Conservation (phyloP, 2,888 invertebrate genomes). For the Platycnemis pennipes region DNA sequence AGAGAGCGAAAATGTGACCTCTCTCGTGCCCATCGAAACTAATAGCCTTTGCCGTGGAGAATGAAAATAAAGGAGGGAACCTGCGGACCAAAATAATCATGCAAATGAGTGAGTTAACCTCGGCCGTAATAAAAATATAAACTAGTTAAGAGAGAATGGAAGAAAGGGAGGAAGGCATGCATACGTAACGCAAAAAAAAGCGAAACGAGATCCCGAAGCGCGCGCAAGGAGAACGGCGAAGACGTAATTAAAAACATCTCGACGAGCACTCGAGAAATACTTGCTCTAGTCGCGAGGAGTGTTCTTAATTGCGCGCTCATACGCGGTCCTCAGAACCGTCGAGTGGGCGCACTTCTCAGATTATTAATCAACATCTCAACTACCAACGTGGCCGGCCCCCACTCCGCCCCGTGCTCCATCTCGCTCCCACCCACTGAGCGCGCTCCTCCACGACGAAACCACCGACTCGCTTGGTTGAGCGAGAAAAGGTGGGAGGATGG, state of each 20-base stretch:
- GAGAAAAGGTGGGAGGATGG: not conserved
- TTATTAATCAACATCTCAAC: constrained; percentile 66
- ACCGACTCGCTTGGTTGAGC: not conserved
- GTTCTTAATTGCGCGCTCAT: constrained; percentile 66
- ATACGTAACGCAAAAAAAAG: constrained; percentile 49
- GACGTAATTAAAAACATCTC: constrained; percentile 64
- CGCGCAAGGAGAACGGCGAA: constrained; percentile 37
- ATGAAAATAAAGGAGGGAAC: not conserved
- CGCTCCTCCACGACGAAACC: not conserved
- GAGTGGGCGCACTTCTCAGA: constrained; percentile 59
- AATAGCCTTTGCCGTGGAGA: constrained; percentile 52
- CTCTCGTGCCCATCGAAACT: constrained; percentile 31
- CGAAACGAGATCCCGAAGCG: not conserved
- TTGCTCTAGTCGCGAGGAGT: constrained; percentile 48
- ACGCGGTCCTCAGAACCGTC: constrained; percentile 56
- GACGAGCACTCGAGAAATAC: constrained; percentile 59
- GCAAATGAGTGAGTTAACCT: constrained; percentile 65
- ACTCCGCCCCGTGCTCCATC: not conserved
- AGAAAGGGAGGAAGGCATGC: constrained; percentile 23
- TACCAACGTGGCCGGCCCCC: not conserved
- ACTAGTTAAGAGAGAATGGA: not conserved
- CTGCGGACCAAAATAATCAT: constrained; percentile 55
- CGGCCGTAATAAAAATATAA: constrained; percentile 31
- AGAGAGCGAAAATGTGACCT: constrained; percentile 14
- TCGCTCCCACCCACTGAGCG: not conserved